Evolutionary conservation across 2,888 invertebrate species (phyloP).

Genomic region (Callosobruchus maculatus): DNA sequence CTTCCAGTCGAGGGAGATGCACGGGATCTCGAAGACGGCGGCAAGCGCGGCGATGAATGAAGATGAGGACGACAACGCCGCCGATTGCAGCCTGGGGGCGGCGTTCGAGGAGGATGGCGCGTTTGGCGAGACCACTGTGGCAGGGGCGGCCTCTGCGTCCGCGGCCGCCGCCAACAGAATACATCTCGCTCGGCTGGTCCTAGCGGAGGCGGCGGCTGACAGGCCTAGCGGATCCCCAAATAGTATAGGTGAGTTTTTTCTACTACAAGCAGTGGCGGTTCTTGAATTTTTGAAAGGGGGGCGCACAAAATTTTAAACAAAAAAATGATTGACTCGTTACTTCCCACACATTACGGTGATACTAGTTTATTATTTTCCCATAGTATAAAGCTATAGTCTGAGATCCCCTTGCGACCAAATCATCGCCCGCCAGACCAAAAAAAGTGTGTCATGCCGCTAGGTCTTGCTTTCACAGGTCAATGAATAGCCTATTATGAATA

Average conservation of each 20-base stretch:
- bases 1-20: not conserved
- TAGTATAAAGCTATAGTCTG: too few species aligned
- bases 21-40: not conserved
- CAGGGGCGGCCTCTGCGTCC: constrained; percentile 8
- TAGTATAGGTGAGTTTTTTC: constrained; percentile 24
- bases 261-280: too few species aligned
- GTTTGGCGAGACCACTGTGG: not conserved
- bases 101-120: not conserved
- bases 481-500: too few species aligned
- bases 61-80: constrained; percentile 17
- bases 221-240: constrained; percentile 46
- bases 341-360: too few species aligned
- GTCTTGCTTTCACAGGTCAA: too few species aligned
- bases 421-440: too few species aligned
- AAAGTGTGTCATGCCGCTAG: too few species aligned
- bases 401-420: too few species aligned
- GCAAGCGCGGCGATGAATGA: not conserved
- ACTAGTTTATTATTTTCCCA: too few species aligned
- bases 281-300: too few species aligned
- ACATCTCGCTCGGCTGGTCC: constrained; percentile 39
- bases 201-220: constrained; percentile 38
- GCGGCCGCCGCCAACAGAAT: constrained; percentile 30
- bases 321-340: too few species aligned
- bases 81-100: constrained; percentile 13
- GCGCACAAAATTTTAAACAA: too few species aligned